These are phyloP conservation scores for Elgaria multicarinata DNA, from an alignment of 2,113 vertebrate species.

Conservation along the genomic window DNA sequence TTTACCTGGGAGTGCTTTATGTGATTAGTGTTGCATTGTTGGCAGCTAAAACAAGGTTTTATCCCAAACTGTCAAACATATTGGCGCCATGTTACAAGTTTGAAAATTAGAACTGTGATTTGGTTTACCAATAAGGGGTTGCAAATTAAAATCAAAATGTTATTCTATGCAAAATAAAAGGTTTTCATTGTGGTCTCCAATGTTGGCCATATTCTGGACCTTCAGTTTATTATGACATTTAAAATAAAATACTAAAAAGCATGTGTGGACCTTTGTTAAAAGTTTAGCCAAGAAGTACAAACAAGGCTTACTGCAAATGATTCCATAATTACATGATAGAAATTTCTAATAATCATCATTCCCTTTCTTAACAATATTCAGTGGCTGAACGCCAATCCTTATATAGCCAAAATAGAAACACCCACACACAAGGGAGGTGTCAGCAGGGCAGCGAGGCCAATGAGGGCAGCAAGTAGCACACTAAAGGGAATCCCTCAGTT, in stretches of 20 bases:
- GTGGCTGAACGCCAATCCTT: too few species aligned
- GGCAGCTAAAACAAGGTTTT: neutral
- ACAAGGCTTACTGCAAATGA: too few species aligned
- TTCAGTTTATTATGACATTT: neutral
- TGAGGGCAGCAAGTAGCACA: too few species aligned
- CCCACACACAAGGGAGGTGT: too few species aligned
- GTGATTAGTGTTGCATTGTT: neutral
- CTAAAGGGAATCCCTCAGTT: too few species aligned
- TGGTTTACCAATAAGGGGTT: neutral
- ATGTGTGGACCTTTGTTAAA: neutral
- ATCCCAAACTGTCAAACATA: neutral
- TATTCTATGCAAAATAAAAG: neutral
- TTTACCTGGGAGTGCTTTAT: accelerated
- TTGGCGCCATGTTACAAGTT: neutral
- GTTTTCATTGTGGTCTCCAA: neutral
- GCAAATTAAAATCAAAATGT: neutral
- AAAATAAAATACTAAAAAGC: neutral
- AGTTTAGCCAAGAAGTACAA: neutral
- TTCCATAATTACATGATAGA: neutral
- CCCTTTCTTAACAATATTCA: too few species aligned
- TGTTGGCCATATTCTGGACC: neutral
- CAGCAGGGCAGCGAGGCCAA: too few species aligned
- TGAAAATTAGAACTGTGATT: neutral
- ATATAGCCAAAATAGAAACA: too few species aligned
- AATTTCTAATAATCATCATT: neutral